Conservation (phyloP, 1,140 invertebrate genomes). For the Drosophila cardini region DNA sequence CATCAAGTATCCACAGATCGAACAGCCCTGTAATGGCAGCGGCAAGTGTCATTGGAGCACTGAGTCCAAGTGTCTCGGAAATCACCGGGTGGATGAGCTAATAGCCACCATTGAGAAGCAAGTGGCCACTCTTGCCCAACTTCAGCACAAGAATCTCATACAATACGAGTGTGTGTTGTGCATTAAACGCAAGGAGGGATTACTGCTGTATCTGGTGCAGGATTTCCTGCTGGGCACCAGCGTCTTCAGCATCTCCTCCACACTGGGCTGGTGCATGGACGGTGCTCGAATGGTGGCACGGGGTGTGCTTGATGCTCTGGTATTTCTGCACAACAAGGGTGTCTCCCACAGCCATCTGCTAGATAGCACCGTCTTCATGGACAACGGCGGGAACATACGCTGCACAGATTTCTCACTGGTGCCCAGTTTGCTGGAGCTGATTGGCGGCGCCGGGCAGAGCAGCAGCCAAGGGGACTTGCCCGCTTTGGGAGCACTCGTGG, state of each 20-base stretch:
- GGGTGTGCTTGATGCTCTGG: conserved; percentile 88
- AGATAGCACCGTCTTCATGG: conserved; percentile 88
- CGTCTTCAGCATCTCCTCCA: conserved; percentile 72
- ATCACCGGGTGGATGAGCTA: conserved; percentile 77
- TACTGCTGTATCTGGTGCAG: conserved; percentile 87
- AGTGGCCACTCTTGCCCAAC: conserved; percentile 88
- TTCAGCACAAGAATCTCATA: conserved; percentile 90
- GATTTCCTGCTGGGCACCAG: conserved; percentile 88
- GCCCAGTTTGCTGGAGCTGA: conserved; percentile 72
- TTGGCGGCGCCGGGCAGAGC: conserved; percentile 81
- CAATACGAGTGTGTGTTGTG: conserved; percentile 90
- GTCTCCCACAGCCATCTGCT: conserved; percentile 91
- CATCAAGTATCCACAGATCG: conserved; percentile 85
- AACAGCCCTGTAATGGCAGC: conserved; percentile 63
- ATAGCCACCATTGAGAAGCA: conserved; percentile 90
- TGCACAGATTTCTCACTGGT: conserved; percentile 91
- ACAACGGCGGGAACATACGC: conserved; percentile 86
- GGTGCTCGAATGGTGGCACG: conserved; percentile 85
- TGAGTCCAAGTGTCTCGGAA: conserved; percentile 71
- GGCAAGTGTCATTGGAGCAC: conserved; percentile 75
- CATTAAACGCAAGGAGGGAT: conserved; percentile 86
- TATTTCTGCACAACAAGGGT: conserved; percentile 91
- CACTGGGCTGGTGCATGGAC: conserved; percentile 82
- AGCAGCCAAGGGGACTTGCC: conserved; percentile 73
- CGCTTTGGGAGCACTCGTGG: conserved; percentile 73